Base-by-base conservation (phyloP, 2,888 invertebrate species). In the Pseudococcus longispinus region DNA sequence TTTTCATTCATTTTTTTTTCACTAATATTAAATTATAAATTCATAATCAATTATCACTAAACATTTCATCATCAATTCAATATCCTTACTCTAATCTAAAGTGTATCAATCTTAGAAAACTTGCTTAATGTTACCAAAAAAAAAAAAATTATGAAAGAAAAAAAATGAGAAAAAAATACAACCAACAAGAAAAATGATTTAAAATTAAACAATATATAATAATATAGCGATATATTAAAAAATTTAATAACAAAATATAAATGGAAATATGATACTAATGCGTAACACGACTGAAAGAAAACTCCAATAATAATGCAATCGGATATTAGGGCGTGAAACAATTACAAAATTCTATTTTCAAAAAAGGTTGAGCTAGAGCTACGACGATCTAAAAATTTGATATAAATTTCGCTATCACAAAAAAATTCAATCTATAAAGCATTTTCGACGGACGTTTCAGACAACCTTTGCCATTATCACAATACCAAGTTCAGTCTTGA, bases 311-410 rank as follows among this genome's bases (percentile, higher is more conserved):
- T 60, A 23, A 20, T 60, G 60, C 20, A 23, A 60, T 11, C 9
- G 20, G 60, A n/a, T 60, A 3, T 23, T 60, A 23, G 20, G 8
- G 23, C 23, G 60, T 60, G 60, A 60, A 60, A 60, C 15, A 60
- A 23, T 23, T 3, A 60, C 23, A 60, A 60, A 60, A 60, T 60
- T 20, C 11, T 60, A 60, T 60, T 60, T 60, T 60, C 23, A 70
- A 70, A 70, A 70, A 70, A 70, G 32, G 8, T 15, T 23, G 60
- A 60, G 60, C 60, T 23, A 60, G 60, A 70, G 70, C 70, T 18
- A 70, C 26, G 70, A 70, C 15, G 70, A 70, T 70, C 70, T 70
- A 70, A 70, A 70, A 70, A 70, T 70, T 32, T 15, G 6, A 70
- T 9, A 60, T 23, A 60, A 60, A 70, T 15, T 29, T 70, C 15